phyloP scores from a whole-genome alignment of 2,888 invertebrate genomes.

The Dasypolia templi region DNA sequence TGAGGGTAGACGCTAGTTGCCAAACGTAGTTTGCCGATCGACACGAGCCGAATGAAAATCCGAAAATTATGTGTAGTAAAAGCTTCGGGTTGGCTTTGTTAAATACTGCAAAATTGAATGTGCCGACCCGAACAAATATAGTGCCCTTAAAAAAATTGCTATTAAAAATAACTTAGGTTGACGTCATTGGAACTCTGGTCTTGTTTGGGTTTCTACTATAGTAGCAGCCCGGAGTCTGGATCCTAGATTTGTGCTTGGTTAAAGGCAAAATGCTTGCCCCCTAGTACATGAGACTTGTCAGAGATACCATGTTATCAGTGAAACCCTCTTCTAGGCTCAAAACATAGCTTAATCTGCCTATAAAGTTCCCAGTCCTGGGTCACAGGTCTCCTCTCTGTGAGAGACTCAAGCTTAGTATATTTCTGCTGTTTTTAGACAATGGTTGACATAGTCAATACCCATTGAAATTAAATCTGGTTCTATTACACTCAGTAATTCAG shows the following conservation, averaged over 20 bases:
- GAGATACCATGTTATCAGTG: too few relatives aligned
- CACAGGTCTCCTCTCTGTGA: not conserved
- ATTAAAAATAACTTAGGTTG: constrained; percentile 15
- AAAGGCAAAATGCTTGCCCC: constrained; percentile 3
- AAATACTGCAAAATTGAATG: not conserved
- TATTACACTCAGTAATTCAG: not conserved
- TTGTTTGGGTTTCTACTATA: not conserved
- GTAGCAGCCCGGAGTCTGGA: not conserved
- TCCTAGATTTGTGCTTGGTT: not conserved
- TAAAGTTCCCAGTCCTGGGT: not conserved
- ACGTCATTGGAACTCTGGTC: not conserved
- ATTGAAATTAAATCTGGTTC: not conserved
- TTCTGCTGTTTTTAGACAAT: constrained; percentile 3
- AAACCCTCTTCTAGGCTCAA: not conserved
- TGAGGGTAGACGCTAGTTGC: not conserved
- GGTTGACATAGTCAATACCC: not conserved
- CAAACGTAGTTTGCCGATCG: not conserved
- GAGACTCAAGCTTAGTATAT: constrained; percentile 21
- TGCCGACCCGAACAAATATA: not conserved
- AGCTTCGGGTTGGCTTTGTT: not conserved
- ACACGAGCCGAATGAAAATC: not conserved
- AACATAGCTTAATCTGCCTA: not conserved
- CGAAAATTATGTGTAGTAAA: not conserved
- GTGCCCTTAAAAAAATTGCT: not conserved
- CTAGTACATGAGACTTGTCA: not conserved